Evolutionary conservation across 1,140 invertebrate species (phyloP).

Genomic region (Anastrepha ludens): DNA sequence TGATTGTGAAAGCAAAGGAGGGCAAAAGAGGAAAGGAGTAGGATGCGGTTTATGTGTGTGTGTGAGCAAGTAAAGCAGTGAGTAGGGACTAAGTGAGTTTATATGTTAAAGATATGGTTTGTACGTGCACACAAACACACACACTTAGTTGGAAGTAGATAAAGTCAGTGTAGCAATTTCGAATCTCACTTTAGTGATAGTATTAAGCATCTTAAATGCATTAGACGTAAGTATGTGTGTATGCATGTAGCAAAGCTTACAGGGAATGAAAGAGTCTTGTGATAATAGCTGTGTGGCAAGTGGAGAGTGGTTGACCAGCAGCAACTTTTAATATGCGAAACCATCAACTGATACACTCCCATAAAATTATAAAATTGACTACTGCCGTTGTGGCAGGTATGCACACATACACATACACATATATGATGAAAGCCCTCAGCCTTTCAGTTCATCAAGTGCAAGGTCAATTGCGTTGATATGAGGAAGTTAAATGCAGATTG

Average conservation of each 20-base stretch:
- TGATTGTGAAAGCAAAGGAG: not conserved
- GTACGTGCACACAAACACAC: not conserved
- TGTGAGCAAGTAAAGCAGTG: not conserved
- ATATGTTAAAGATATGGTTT: constrained; percentile 34
- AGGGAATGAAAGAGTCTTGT: not conserved
- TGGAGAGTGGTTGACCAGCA: not conserved
- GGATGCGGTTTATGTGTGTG: not conserved
- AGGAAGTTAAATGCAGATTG: constrained; percentile 45
- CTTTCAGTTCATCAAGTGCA: constrained; percentile 25
- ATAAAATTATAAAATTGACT: constrained; percentile 9
- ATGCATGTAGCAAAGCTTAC: not conserved
- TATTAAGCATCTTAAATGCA: constrained; percentile 15
- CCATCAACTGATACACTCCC: not conserved
- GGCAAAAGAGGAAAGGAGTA: not conserved
- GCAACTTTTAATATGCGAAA: constrained; percentile 26
- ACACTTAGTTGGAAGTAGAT: not conserved
- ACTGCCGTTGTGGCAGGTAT: not conserved
- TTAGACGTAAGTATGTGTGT: not conserved
- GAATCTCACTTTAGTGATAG: not conserved
- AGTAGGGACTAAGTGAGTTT: constrained; percentile 28
- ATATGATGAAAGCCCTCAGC: not conserved
- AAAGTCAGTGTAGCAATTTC: constrained; percentile 18
- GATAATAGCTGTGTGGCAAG: not conserved
- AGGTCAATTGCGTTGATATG: constrained; percentile 26
- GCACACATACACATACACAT: no score